phyloP scores from a whole-genome alignment of 2,113 vertebrate species.

The Micronisus gabar region DNA sequence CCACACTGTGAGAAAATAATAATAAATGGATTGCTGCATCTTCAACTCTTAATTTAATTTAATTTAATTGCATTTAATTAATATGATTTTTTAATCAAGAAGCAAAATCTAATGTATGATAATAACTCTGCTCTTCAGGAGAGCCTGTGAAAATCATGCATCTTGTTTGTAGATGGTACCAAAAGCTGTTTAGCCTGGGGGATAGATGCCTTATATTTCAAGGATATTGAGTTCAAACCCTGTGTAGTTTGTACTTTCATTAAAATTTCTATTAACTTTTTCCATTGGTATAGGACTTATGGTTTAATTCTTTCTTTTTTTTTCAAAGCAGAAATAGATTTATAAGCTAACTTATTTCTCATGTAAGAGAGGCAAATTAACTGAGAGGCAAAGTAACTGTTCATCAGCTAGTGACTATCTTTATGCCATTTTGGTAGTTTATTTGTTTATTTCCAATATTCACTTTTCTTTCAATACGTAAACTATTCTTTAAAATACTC shows the following conservation, averaged over 20 bases:
- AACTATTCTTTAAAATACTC: not conserved
- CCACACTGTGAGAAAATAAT: slow-evolving; percentile 53
- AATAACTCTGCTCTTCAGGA: slow-evolving; percentile 52
- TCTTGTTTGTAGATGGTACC: slow-evolving; percentile 34
- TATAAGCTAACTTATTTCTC: not conserved
- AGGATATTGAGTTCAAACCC: slow-evolving; percentile 15
- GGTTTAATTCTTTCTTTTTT: not conserved
- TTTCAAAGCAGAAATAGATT: not conserved
- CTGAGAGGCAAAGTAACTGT: not conserved
- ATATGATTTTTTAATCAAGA: slow-evolving; percentile 63
- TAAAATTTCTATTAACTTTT: not conserved
- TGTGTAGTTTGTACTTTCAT: not conserved
- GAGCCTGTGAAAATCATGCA: slow-evolving; percentile 19
- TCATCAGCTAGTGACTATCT: not conserved
- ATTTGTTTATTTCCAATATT: not conserved
- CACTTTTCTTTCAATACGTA: not conserved
- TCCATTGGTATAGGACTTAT: not conserved
- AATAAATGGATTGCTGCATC: slow-evolving; percentile 53
- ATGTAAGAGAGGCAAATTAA: not conserved
- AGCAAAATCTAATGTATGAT: slow-evolving; percentile 47
- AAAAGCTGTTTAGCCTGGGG: slow-evolving; percentile 25
- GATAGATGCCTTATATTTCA: slow-evolving; percentile 5
- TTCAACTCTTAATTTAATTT: slow-evolving; percentile 63
- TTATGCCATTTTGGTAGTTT: not conserved
- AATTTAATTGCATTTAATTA: slow-evolving; percentile 67